A percentile compares a stretch with the other conserved stretches of the same genome.
Conservation (phyloP, 2,888 invertebrate genomes). For the Drosophila cracens region DNA sequence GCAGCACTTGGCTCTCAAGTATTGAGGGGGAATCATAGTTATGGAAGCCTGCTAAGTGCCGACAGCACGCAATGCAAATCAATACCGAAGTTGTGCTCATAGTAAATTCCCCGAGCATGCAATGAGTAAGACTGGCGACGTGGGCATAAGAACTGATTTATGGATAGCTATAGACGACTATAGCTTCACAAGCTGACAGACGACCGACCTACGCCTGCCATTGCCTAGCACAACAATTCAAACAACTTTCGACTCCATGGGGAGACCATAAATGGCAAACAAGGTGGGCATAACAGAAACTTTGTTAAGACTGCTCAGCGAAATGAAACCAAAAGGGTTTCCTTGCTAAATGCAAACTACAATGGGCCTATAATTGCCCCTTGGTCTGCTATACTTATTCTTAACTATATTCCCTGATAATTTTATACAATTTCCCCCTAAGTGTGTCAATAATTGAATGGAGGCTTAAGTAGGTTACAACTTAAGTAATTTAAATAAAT, state of each 20-base stretch:
- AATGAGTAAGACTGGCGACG: constrained; percentile 35
- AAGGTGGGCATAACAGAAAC: constrained; percentile 17
- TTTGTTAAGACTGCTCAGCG: constrained; percentile 27
- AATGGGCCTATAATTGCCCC: constrained; percentile 15
- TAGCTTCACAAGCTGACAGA: neutral
- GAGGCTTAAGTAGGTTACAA: constrained; percentile 13
- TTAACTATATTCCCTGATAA: constrained; percentile 20
- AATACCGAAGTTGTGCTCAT: constrained; percentile 45
- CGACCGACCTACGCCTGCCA: constrained; percentile 37
- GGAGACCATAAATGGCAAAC: constrained; percentile 45
- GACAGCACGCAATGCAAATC: constrained; percentile 70
- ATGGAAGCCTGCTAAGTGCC: constrained; percentile 46
- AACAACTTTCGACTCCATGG: constrained; percentile 23
- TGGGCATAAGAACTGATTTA: constrained; percentile 48
- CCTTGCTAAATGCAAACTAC: constrained; percentile 25
- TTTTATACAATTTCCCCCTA: neutral
- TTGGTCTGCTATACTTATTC: neutral
- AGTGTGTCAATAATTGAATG: constrained; percentile 11
- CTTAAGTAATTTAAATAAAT: constrained; percentile 1
- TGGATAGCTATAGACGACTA: constrained; percentile 18
- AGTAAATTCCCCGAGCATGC: constrained; percentile 19
- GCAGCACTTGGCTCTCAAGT: constrained; percentile 38
- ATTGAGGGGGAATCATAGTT: constrained; percentile 12
- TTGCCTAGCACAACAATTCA: constrained; percentile 47
- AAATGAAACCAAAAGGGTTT: constrained; percentile 53